These are phyloP conservation scores for Eudasyphora cyanicolor DNA, from an alignment of 2,888 invertebrate genomes.

Conservation along the genomic window DNA sequence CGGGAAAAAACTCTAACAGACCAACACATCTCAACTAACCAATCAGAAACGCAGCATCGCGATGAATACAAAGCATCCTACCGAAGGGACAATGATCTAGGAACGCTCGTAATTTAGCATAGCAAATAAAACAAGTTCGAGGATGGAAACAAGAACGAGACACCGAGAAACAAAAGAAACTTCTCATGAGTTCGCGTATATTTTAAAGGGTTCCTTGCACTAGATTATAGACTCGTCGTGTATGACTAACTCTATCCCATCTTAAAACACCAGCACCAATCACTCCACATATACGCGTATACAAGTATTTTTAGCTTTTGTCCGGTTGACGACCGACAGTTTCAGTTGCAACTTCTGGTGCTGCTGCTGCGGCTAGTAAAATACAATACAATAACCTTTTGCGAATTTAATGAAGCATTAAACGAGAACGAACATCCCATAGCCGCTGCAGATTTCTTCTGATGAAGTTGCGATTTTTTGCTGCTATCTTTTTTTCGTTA, in stretches of 20 bases:
- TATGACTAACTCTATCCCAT: neutral
- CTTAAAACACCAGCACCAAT: neutral
- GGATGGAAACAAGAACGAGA: neutral
- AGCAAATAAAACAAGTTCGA: neutral
- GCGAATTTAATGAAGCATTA: conserved; percentile 57
- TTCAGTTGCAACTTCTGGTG: neutral
- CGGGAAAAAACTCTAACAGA: neutral
- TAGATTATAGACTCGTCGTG: neutral
- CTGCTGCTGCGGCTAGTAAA: neutral
- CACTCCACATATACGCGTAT: neutral
- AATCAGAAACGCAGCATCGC: neutral
- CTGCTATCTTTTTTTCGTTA: conserved; percentile 27
- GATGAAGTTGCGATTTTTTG: neutral
- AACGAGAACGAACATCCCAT: conserved; percentile 48
- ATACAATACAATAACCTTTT: conserved; percentile 39
- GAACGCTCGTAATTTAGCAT: neutral
- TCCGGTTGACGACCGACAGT: neutral
- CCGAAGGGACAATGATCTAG: conserved; percentile 14
- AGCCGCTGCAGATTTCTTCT: neutral
- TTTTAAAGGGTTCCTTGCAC: neutral
- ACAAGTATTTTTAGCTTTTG: conserved; percentile 38
- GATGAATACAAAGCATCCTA: neutral
- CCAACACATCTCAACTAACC: neutral
- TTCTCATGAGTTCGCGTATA: neutral
- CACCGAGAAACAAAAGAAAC: neutral